Evolutionary conservation across 2,888 invertebrate genomes (phyloP).

Genomic region (Drosophila sordidula): DNA sequence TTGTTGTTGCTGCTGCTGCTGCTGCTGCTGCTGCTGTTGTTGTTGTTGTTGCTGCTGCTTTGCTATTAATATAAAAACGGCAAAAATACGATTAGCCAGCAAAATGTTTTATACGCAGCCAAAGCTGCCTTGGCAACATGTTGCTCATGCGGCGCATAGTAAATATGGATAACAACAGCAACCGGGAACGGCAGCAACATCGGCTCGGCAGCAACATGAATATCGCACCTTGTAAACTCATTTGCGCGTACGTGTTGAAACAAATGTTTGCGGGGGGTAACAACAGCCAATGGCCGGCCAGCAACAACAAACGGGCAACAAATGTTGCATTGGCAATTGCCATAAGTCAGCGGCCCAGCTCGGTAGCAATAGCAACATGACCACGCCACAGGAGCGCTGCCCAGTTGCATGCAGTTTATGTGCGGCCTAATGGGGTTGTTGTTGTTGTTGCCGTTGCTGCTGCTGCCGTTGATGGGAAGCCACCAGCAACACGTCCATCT

Average conservation of each 20-base stretch:
- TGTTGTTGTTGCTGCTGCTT: conserved; percentile 40
- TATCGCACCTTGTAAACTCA: conserved; percentile 85
- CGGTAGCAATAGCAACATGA: conserved; percentile 76
- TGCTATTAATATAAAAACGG: conserved; percentile 74
- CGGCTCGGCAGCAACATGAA: conserved; percentile 69
- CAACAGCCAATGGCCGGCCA: conserved; percentile 42
- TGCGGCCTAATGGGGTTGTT: conserved; percentile 76
- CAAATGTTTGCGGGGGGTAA: conserved; percentile 84
- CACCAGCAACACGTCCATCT: conserved; percentile 83
- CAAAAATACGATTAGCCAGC: conserved; percentile 74
- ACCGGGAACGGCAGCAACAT: conserved; percentile 59
- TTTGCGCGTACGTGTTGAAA: conserved; percentile 85
- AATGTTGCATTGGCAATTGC: conserved; percentile 81
- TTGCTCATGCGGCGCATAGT: conserved; percentile 74
- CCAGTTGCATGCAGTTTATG: conserved; percentile 74
- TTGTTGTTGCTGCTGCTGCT: conserved; percentile 15
- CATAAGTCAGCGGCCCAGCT: conserved; percentile 75
- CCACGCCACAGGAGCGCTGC: conserved; percentile 75
- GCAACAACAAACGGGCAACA: conserved; percentile 63
- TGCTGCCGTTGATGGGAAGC: conserved; percentile 68
- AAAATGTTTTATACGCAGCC: conserved; percentile 56
- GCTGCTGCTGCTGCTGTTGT: conserved; percentile 9
- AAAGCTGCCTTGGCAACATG: conserved; percentile 67
- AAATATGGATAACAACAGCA: conserved; percentile 70
- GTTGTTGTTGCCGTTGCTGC: conserved; percentile 46